Conservation (phyloP, 2,888 invertebrate species). For the Hymenopus coronatus region DNA sequence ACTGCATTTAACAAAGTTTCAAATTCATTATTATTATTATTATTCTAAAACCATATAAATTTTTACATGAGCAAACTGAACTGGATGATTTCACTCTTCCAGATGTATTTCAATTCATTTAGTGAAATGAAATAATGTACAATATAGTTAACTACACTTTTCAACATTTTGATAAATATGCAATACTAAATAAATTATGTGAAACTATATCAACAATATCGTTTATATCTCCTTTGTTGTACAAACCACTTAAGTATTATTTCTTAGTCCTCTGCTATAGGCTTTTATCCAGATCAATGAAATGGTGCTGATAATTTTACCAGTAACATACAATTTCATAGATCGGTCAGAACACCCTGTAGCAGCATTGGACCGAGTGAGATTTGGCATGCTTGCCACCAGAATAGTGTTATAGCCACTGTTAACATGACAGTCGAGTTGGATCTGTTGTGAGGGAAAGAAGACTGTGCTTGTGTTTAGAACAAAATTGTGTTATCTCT, state of each 20-base stretch:
- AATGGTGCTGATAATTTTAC: not conserved
- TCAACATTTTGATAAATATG: not conserved
- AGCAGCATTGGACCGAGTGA: too few species aligned
- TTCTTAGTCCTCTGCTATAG: not conserved
- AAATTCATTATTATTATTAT: not conserved
- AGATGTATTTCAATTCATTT: not conserved
- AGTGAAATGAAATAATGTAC: not conserved
- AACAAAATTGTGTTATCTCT: too few species aligned
- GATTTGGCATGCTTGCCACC: too few species aligned
- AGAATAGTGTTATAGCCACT: too few species aligned
- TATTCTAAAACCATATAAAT: not conserved
- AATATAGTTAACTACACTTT: not conserved
- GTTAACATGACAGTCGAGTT: too few species aligned
- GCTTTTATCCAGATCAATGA: not conserved
- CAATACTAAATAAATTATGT: not conserved
- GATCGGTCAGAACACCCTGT: too few species aligned
- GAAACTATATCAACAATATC: not conserved
- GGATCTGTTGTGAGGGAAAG: too few species aligned
- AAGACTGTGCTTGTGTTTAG: too few species aligned
- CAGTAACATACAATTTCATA: not conserved
- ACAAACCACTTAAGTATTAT: not conserved
- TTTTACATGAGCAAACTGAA: not conserved
- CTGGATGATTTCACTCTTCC: not conserved
- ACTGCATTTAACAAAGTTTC: not conserved
- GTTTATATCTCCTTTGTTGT: not conserved